phyloP scores from a whole-genome alignment of 2,888 invertebrate species.

The Lottia gigantea region DNA sequence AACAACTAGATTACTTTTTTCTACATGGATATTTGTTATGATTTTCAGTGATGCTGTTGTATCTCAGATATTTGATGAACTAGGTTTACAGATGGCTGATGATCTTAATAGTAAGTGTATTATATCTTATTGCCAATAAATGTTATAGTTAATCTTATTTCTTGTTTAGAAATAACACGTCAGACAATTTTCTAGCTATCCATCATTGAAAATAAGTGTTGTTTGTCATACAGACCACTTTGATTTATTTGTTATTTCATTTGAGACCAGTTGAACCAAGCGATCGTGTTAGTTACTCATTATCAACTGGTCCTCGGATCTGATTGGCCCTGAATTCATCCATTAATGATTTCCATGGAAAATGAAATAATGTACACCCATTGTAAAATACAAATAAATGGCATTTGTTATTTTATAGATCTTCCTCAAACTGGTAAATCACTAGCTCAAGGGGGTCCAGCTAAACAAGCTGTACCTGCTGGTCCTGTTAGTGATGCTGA shows the following conservation, averaged over 20 bases:
- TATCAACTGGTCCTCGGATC: too few relatives aligned
- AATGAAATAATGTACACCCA: neutral
- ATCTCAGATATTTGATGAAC: constrained; percentile 94
- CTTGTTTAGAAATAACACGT: too few relatives aligned
- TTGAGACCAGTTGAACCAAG: too few relatives aligned
- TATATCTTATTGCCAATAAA: too few relatives aligned
- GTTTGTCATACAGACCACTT: too few relatives aligned
- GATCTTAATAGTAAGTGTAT: constrained; percentile 75
- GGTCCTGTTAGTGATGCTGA: constrained; percentile 79
- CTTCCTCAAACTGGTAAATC: constrained; percentile 74
- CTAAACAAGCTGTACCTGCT: constrained; percentile 48
- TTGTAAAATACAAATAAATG: neutral
- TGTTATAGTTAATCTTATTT: too few relatives aligned
- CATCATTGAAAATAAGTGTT: too few relatives aligned
- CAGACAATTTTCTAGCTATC: too few relatives aligned
- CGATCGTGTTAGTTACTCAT: too few relatives aligned
- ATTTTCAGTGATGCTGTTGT: constrained; percentile 88
- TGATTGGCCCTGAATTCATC: too few relatives aligned
- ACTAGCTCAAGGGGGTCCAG: constrained; percentile 43
- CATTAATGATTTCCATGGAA: neutral
- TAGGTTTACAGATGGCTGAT: constrained; percentile 94
- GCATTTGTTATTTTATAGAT: constrained; percentile 71
- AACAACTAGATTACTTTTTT: too few relatives aligned
- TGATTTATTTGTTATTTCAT: too few relatives aligned
- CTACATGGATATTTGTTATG: neutral